Percentiles rank a stretch among this genome's conserved stretches.
Evolutionary conservation across 2,888 invertebrate genomes (phyloP).

Genomic region (Eulithis prunata): DNA sequence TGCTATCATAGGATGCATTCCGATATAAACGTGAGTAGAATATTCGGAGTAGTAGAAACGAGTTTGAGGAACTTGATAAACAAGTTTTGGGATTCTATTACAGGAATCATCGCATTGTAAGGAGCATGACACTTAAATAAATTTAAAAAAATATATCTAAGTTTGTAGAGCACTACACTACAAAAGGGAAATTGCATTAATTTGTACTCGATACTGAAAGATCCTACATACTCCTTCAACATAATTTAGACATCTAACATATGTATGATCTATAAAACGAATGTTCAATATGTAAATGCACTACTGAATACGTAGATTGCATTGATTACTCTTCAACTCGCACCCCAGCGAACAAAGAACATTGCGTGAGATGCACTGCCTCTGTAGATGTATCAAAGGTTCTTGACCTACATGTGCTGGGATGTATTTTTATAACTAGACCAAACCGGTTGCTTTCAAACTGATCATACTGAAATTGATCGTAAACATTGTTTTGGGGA

Average conservation of each 20-base stretch:
- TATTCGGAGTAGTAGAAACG: slow-evolving; percentile 35
- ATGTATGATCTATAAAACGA: not conserved
- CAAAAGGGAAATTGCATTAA: too few relatives aligned
- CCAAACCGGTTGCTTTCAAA: slow-evolving; percentile 44
- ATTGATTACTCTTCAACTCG: slow-evolving; percentile 24
- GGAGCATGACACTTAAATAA: not conserved
- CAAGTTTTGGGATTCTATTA: not conserved
- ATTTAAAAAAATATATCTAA: too few relatives aligned
- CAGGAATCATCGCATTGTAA: not conserved
- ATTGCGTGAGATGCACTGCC: slow-evolving; percentile 56
- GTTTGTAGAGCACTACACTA: too few relatives aligned
- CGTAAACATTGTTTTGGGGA: slow-evolving; percentile 11
- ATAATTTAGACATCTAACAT: too few relatives aligned
- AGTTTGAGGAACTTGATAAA: slow-evolving; percentile 27
- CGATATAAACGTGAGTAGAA: slow-evolving; percentile 52
- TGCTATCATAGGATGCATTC: slow-evolving; percentile 56
- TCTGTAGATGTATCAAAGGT: slow-evolving; percentile 55
- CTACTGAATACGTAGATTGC: slow-evolving; percentile 11
- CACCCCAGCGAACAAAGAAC: slow-evolving; percentile 46
- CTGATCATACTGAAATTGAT: slow-evolving; percentile 16
- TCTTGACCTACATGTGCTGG: slow-evolving; percentile 67
- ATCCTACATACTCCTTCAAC: too few relatives aligned
- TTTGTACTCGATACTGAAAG: too few relatives aligned
- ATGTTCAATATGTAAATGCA: slow-evolving; percentile 10
- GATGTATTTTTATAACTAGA: slow-evolving; percentile 55